Percentiles rank a stretch among this genome's conserved stretches.
These are phyloP conservation scores for Brachyhypopomus occidentalis DNA, from an alignment of 2,113 vertebrate species.

Conservation along the genomic window DNA sequence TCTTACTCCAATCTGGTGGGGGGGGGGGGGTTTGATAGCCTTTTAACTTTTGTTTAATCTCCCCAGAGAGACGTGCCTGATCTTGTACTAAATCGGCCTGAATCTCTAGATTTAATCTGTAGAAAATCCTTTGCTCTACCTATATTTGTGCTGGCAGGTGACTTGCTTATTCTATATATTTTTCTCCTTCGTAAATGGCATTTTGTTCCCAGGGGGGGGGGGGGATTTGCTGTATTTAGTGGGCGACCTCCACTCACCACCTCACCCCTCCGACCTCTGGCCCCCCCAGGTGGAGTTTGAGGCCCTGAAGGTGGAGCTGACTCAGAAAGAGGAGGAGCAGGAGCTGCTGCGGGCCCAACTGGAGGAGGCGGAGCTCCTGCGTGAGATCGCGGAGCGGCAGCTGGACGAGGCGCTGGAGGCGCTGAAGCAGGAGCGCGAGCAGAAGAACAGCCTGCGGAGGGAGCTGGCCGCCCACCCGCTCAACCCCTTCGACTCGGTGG, in stretches of 20 bases:
- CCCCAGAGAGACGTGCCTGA: too few species aligned
- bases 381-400: conserved; percentile 77
- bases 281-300: conserved; percentile 80
- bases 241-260: not conserved
- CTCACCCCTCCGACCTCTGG: not conserved
- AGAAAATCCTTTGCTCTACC: too few species aligned
- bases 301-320: conserved; percentile 78
- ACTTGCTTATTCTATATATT: too few species aligned
- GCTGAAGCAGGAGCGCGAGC: conserved; percentile 82
- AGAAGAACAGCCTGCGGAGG: conserved; percentile 78
- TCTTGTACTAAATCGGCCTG: too few species aligned
- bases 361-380: conserved; percentile 74
- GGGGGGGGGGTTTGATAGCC: too few species aligned
- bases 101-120: too few species aligned
- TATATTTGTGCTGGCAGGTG: too few species aligned
- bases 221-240: too few species aligned
- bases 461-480: conserved; percentile 74
- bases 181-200: too few species aligned
- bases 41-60: too few species aligned
- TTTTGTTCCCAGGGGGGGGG: too few species aligned
- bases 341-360: conserved; percentile 73
- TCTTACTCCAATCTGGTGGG: too few species aligned
- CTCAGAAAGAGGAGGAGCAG: conserved; percentile 78
- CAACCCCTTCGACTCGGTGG: conserved; percentile 74
- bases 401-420: conserved; percentile 82